A percentile compares a stretch with the other conserved stretches of the same genome.
phyloP scores from a whole-genome alignment of 2,797 vertebrate species.

The Pelobates cultripes region DNA sequence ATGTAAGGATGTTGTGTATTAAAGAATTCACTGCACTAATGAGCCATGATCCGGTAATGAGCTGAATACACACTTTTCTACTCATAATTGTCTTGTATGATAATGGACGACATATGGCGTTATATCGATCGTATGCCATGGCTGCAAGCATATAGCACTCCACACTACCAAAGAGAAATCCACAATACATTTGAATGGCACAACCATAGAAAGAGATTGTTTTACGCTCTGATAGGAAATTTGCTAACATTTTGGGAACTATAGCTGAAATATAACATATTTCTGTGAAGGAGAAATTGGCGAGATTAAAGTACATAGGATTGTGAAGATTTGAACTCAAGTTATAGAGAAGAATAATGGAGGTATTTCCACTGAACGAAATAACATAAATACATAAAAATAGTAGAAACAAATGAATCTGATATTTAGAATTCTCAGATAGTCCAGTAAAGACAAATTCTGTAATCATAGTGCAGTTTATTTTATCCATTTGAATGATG shows the following conservation, averaged over 20 bases:
- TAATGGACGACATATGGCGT: not conserved
- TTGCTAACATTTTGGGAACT: conserved; percentile 17
- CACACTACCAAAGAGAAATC: conserved; percentile 14
- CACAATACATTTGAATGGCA: conserved; percentile 7
- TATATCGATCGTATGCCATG: not conserved
- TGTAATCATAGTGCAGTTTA: not conserved
- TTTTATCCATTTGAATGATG: conserved; percentile 10
- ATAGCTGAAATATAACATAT: conserved; percentile 26
- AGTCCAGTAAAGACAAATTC: conserved; percentile 20
- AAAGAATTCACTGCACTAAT: conserved; percentile 24
- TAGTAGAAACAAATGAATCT: conserved; percentile 1
- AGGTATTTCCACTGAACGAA: conserved; percentile 2
- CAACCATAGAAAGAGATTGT: conserved; percentile 28
- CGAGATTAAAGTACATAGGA: conserved; percentile 18
- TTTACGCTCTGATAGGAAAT: not conserved
- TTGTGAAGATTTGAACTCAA: not conserved
- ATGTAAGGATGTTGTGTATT: conserved; percentile 13
- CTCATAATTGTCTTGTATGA: conserved; percentile 23
- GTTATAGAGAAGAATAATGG: conserved; percentile 24
- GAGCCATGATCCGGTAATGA: conserved; percentile 18
- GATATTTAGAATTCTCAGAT: not conserved
- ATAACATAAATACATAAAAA: conserved; percentile 22
- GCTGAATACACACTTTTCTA: conserved; percentile 14
- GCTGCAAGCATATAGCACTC: conserved; percentile 35
- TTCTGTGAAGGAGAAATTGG: conserved; percentile 32